These are phyloP conservation scores for Gallinago jamesoni DNA, from an alignment of 2,113 vertebrate species.

Conservation along the genomic window DNA sequence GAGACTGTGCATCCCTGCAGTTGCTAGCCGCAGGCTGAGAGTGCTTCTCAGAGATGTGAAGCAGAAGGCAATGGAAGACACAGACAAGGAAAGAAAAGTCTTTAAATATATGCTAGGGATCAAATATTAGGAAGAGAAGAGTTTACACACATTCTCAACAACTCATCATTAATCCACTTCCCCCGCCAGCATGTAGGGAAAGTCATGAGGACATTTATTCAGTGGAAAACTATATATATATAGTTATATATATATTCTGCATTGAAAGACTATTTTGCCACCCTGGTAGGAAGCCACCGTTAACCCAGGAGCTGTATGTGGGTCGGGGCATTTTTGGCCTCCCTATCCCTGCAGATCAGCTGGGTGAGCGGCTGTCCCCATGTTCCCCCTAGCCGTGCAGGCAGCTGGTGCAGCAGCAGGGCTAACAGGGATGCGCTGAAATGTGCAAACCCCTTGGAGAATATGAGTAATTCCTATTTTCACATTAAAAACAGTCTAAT, in stretches of 20 bases:
- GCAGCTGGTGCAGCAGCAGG: rapidly evolving
- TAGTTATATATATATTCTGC: neutral
- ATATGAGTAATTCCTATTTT: neutral
- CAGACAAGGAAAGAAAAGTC: neutral
- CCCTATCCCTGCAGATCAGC: too few relatives aligned
- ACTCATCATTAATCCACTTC: neutral
- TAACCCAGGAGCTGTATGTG: neutral
- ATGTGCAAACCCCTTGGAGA: neutral
- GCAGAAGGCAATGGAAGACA: neutral
- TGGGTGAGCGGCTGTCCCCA: rapidly evolving
- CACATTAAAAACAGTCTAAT: neutral
- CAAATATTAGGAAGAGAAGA: neutral
- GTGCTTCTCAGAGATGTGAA: neutral
- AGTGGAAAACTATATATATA: neutral
- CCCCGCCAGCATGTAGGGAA: neutral
- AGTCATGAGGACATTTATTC: neutral
- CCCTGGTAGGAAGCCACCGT: rapidly evolving
- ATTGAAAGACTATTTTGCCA: neutral
- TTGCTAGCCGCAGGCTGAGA: neutral
- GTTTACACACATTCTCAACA: neutral
- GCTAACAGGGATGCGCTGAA: neutral
- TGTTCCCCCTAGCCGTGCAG: neutral
- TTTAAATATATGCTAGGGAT: neutral
- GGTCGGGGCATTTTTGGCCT: rapidly evolving
- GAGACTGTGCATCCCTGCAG: neutral